These are phyloP conservation scores for Trachymyrmex septentrionalis DNA, from an alignment of 1,140 invertebrate genomes.

Conservation along the genomic window DNA sequence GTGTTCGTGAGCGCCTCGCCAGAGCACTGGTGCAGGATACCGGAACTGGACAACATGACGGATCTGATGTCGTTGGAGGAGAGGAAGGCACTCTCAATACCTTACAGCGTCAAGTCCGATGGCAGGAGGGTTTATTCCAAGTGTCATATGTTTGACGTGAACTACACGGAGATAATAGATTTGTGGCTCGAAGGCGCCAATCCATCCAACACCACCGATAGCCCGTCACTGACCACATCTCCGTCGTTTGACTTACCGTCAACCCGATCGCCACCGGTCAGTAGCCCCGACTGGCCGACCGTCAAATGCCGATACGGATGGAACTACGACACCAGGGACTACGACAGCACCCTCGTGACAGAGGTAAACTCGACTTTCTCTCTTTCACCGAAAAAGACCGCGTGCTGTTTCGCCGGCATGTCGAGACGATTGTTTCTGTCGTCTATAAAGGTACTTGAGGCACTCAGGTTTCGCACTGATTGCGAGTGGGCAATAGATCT, in stretches of 20 bases:
- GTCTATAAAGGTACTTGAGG: not conserved
- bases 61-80: conserved; percentile 86
- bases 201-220: conserved; percentile 58
- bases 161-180: conserved; percentile 85
- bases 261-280: conserved; percentile 79
- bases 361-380: conserved; percentile 86
- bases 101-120: conserved; percentile 83
- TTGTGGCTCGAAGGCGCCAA: conserved; percentile 76
- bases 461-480: conserved; percentile 25
- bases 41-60: conserved; percentile 86
- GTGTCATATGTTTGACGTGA: conserved; percentile 87
- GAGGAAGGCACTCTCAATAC: conserved; percentile 87
- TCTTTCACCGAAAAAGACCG: conserved; percentile 46
- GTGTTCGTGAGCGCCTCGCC: conserved; percentile 91
- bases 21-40: conserved; percentile 90
- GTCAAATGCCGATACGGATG: conserved; percentile 86
- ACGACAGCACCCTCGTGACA: conserved; percentile 88
- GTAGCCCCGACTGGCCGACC: conserved; percentile 81
- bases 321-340: conserved; percentile 86
- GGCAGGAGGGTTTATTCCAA: conserved; percentile 84
- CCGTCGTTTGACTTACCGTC: conserved; percentile 62
- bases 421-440: not conserved
- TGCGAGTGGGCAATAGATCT: conserved; percentile 41
- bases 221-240: conserved; percentile 48
- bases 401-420: not conserved